A percentile compares a stretch with the other conserved stretches of the same genome.
Conservation (phyloP, 2,888 invertebrate species). For the Blastobasis adustella region DNA sequence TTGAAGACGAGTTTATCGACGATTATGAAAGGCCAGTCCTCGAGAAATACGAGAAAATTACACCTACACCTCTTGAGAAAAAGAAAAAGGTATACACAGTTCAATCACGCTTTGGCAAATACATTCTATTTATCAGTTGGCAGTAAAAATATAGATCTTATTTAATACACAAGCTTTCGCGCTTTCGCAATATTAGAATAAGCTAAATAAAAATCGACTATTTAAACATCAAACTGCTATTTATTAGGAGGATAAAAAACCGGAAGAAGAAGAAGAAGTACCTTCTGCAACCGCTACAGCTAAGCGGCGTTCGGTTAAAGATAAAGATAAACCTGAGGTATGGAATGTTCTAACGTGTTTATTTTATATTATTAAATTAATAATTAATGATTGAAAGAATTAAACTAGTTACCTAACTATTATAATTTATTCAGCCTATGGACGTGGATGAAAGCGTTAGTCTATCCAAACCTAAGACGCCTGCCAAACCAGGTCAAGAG, state of each 20-base stretch:
- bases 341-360: not conserved
- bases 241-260: slow-evolving; percentile 25
- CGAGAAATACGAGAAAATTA: slow-evolving; percentile 80
- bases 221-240: slow-evolving; percentile 4
- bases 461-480: slow-evolving; percentile 52
- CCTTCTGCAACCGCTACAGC: slow-evolving; percentile 53
- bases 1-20: slow-evolving; percentile 68
- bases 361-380: not conserved
- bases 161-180: not conserved
- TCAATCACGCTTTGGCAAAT: slow-evolving; percentile 9
- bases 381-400: not conserved
- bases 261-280: slow-evolving; percentile 48
- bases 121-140: not conserved
- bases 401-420: slow-evolving; percentile 13
- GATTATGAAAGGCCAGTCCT: slow-evolving; percentile 86
- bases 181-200: not conserved
- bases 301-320: slow-evolving; percentile 60
- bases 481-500: slow-evolving; percentile 51
- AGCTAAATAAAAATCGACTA: not conserved
- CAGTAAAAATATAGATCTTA: not conserved
- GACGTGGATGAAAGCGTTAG: slow-evolving; percentile 66
- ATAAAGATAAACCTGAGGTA: slow-evolving; percentile 64
- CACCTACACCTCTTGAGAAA: slow-evolving; percentile 66
- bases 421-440: slow-evolving; percentile 29
- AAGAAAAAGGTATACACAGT: slow-evolving; percentile 63